Evolutionary conservation across 2,113 vertebrate species (phyloP).

Genomic region (Salvelinus fontinalis): DNA sequence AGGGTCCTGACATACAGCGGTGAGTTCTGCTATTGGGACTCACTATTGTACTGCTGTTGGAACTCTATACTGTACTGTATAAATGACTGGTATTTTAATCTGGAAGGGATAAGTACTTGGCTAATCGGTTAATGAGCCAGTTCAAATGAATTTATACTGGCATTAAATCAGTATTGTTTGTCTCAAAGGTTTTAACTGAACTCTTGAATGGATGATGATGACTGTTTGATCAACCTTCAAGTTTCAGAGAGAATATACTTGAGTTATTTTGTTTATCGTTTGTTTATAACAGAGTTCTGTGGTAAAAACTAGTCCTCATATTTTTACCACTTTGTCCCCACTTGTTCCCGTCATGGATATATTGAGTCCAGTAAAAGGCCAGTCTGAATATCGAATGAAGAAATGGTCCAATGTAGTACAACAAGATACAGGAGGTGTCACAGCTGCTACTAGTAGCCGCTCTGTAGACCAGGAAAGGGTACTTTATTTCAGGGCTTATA

Average conservation of each 20-base stretch:
- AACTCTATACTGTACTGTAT: conserved; percentile 12
- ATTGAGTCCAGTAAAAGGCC: background rate
- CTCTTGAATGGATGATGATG: conserved; percentile 32
- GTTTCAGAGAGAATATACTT: conserved; percentile 1
- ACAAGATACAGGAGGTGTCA: background rate
- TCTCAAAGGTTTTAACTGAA: conserved; percentile 17
- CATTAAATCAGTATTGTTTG: conserved; percentile 12
- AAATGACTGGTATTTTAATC: conserved; percentile 40
- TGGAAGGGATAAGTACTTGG: too few species aligned
- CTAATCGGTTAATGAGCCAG: background rate
- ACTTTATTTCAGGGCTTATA: background rate
- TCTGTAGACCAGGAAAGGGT: background rate
- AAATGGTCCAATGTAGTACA: background rate
- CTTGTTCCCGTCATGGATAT: background rate
- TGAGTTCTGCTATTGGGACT: conserved; percentile 3
- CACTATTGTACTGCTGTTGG: conserved; percentile 4
- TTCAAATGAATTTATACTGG: background rate
- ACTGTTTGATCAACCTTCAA: conserved; percentile 39
- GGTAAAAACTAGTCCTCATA: background rate
- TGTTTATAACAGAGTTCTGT: background rate
- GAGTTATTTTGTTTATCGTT: background rate
- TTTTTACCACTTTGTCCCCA: too few species aligned
- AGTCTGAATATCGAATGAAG: background rate
- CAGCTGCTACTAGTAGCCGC: background rate
- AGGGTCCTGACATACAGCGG: background rate